Percentiles rank a stretch among this genome's conserved stretches.
phyloP scores from a whole-genome alignment of 2,797 vertebrate species.

The Coregonus ussuriensis region DNA sequence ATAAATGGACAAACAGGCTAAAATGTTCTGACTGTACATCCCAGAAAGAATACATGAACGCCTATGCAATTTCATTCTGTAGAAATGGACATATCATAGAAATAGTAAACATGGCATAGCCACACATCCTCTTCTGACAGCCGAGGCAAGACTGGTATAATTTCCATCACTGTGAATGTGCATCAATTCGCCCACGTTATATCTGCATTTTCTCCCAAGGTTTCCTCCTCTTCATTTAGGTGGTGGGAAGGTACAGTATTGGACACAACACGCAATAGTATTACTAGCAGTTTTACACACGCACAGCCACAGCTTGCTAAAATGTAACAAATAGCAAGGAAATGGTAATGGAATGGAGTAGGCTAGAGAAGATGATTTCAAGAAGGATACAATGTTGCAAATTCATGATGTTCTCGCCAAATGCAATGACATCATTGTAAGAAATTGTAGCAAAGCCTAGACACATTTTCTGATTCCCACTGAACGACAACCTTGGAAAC shows the following conservation, averaged over 20 bases:
- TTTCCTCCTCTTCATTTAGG: conserved; percentile 49
- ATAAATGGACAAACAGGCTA: neutral
- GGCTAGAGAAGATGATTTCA: neutral
- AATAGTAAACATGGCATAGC: neutral
- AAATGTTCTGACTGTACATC: neutral
- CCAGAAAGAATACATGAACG: neutral
- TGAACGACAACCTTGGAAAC: neutral
- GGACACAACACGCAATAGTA: conserved; percentile 35
- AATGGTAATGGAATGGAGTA: neutral
- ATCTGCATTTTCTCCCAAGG: conserved; percentile 69
- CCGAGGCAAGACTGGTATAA: neutral
- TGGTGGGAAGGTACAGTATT: conserved; percentile 53
- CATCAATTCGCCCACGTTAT: conserved; percentile 56
- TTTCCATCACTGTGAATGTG: neutral
- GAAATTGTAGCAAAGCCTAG: neutral
- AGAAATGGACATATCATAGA: neutral
- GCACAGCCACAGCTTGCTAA: conserved; percentile 24
- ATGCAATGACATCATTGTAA: conserved; percentile 6
- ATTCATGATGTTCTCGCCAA: conserved; percentile 15
- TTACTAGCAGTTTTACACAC: conserved; percentile 18
- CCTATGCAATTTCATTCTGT: neutral
- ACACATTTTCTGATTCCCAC: conserved; percentile 5
- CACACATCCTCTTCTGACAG: neutral
- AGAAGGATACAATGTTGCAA: conserved; percentile 30
- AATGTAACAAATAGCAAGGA: neutral